Evolutionary conservation across 2,797 vertebrate genomes (phyloP), one percentile per base, ranked within the genome.

Genomic region (Chaetophractus vellerosus): DNA sequence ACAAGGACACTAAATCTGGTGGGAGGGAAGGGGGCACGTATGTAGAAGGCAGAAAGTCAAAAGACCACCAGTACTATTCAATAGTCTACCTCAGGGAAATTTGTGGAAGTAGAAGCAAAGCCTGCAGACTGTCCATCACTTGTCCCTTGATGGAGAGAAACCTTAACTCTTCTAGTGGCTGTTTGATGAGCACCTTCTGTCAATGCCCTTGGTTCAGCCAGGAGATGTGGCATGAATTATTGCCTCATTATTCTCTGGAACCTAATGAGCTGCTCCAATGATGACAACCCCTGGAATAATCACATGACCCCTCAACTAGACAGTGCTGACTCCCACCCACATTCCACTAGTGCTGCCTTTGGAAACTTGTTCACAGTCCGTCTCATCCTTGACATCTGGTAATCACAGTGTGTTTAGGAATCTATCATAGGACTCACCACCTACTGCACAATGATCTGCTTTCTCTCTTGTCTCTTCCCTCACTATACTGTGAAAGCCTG

Each of bases 201-300:
- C 31, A 12, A 6, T 28, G 15, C 8, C 21, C 69, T 92, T 71
- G n/a, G 48, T 90, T 41, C 23, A 2, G 15, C 45, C 69, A 63
- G 66, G 24, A 38, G 38, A 38, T 85, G 23, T 66, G 64, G 59
- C 45, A 31, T 76, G 26, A 91, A 80, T 86, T 36, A 96, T 28
- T 83, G 33, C 6, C 9, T 57, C 31, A 63, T 82, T 93, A 61
- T 86, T 83, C 94, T 81, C 59, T 45, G 28, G 24, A 79, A 93
- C 33, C 26, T 90, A 28, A 81, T 64, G 24, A 82, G 6, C 61
- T 88, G 55, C 18, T 63, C 33, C 45, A 33, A 10, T 38, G 36
- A 26, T 75, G 38, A 92, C 24, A 72, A 1, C 24, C 11, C 28
- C 45, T 31, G 26, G 11, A 26, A 78, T 41, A 91, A 12, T 66